Evolutionary conservation across 2,113 vertebrate genomes (phyloP), one percentile per base, ranked within the genome.

Genomic region (Pelmatolapia mariae): DNA sequence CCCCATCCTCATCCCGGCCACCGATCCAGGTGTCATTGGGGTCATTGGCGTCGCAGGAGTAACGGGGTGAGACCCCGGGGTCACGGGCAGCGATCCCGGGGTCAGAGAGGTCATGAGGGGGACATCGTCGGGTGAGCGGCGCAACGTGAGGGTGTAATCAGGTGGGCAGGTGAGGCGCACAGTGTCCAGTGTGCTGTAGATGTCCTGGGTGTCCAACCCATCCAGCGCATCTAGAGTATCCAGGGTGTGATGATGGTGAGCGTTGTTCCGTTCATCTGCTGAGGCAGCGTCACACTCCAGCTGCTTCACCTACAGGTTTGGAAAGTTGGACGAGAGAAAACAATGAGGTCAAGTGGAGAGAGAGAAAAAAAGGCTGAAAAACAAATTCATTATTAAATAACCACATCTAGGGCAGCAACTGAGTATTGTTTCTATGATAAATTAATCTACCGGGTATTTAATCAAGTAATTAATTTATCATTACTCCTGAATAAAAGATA

Each of bases 91-190:
- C 1, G 95, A 96, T 26, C 95, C 94, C 2, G 94, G 95, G 94
- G 98, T 97, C 91, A 98, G 98, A 56, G 98, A 97, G 19, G 98
- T 98, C 98, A 98, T 98, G 79, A 99, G 96, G 0, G 98, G 98
- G 78, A 99, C 96, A 86, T 99, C 98, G 1, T 99, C 98, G 0
- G 98, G 98, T 0, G 98, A 98, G 7, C 98, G 96, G 52, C 98
- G 97, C 86, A 99, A 95, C 7, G 98, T 98, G 16, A 99, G 98
- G 0, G 98, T 97, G 89, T 99, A 99, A 92, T 99, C 98, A 0
- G 98, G 98, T 0, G 98, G 98, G 83, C 98, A 98, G 89, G 98
- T 97, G 78, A 98, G 97, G 84, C 97, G 94, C 83, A 99, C 97
- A 0, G 98, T 98, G 94, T 99, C 95, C 93, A 96, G 93, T 1